Base-by-base conservation (phyloP, 2,888 invertebrate genomes). In the Chorisops tibialis region DNA sequence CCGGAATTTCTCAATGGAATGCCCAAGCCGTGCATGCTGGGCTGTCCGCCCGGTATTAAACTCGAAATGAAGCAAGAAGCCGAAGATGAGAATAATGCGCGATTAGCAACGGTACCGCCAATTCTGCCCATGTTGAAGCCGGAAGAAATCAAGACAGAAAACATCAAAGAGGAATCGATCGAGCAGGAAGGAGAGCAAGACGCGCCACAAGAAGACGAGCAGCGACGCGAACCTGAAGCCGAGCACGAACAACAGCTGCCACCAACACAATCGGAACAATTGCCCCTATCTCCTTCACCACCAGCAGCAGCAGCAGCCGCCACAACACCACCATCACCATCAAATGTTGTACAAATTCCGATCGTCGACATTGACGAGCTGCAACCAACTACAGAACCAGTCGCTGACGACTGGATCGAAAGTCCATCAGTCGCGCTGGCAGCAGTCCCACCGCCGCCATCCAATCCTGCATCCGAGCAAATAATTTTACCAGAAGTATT, bases 1-100 rank as follows among this genome's bases (percentile, higher is more conserved):
- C 56, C 63, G 3, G 63, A 61, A 38, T 61, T 63, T 47, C 24
- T 61, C 3, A 63, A 63, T 47, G 63, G 63, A 4, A 58, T 63
- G 50, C 61, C 58, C 14, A 63, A 61, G 24, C 61, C 63, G 9
- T 24, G 43, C 14, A 16, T 45, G n/a, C 11, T 56, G 11, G 24
- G 37, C 19, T 37, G 38, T 14, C 59, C 63, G 5, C 62, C 62
- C 9, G 45, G 47, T 3, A 45, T 59, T 3, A 56, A 58, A n/a
- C 9, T 16, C 9, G 61, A 48, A 35, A 37, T 24, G 6, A 43
- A 56, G 7, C 12, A 43, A 11, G 59, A 64, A 11, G 11, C 16
- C 12, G 52, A 61, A n/a, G 48, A 64, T 12, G 45, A 48, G 21
- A 16, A 19, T 1, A 39, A 51, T 5, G 19, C 9, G 35, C 6